Evolutionary conservation across 1,140 invertebrate genomes (phyloP), one percentile per base, ranked within the genome.

Genomic region (Pseudomyrmex cubaensis): DNA sequence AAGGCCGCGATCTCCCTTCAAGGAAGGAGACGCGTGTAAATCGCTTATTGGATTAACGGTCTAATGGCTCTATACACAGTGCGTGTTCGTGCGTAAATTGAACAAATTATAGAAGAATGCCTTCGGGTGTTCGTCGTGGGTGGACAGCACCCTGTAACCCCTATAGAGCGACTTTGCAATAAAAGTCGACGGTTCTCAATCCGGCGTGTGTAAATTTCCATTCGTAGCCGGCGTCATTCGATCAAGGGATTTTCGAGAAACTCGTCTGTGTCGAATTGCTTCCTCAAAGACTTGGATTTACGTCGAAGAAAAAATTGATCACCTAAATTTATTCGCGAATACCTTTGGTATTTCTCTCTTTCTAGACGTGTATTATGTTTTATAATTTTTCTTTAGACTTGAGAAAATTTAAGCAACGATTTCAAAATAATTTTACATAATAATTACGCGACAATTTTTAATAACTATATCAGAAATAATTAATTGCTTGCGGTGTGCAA

Each of bases 71-170:
- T 91, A 90, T 90, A 76, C 77, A 86, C 74, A 73, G 80, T 91
- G 92, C 91, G 87, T 91, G 92, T 91, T 86, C 86, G 84, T 93
- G 90, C 92, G 92, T 93, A 92, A 92, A 93, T 93, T 93, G 93
- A 93, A 91, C 92, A 93, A 93, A 93, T 93, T 93, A 93, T 88
- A 93, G 90, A 93, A 93, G 92, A 93, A 93, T 93, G 91, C 90
- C 88, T 87, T 89, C 74, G 85, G 35, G 85, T 87, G 85, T 76
- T 86, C 64, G 35, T 35, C 35, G 83, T 87, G 85, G 84, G 89
- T 87, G 84, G 83, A 90, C 87, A 90, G 87, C 89, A 10, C 89
- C 85, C 13, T 85, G 83, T 78, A 35, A 35, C 5, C 84, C 86
- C 84, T 90, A 86, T 87, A 84, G 63, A 56, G 25, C 57, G 20